These are phyloP conservation scores for Steinernema scapterisci DNA, from an alignment of 2,888 invertebrate species.

Conservation along the genomic window DNA sequence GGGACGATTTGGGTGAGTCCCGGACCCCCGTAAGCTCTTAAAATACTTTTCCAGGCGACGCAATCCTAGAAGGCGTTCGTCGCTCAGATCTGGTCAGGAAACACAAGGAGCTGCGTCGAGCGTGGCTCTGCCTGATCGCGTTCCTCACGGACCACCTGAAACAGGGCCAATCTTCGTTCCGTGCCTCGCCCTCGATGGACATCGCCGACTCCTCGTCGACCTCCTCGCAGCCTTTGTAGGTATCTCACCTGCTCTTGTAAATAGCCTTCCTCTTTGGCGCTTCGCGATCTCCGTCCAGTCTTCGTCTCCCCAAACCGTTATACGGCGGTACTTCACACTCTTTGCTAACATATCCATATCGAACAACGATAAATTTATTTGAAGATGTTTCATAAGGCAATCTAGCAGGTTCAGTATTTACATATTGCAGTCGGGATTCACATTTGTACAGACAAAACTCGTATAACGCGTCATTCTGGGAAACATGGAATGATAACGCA, in stretches of 20 bases:
- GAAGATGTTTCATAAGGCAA: background rate
- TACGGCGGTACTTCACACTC: constrained; percentile 3
- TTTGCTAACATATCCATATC: constrained; percentile 7
- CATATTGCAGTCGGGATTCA: background rate
- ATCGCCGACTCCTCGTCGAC: constrained; percentile 29
- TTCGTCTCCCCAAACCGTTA: background rate
- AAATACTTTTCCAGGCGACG: constrained; percentile 47
- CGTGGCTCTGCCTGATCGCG: constrained; percentile 62
- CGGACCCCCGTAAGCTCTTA: background rate
- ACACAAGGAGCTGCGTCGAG: constrained; percentile 61
- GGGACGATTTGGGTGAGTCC: constrained; percentile 59
- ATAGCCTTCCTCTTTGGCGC: background rate
- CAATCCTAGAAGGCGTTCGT: constrained; percentile 57
- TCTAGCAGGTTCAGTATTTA: background rate
- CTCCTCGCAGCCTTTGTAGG: constrained; percentile 1
- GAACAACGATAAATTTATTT: constrained; percentile 6
- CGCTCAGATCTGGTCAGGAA: constrained; percentile 56
- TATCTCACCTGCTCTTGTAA: background rate
- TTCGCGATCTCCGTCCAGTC: background rate
- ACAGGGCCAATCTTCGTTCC: constrained; percentile 47
- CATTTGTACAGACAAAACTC: constrained; percentile 28
- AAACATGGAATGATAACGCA: background rate
- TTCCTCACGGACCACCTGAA: constrained; percentile 62
- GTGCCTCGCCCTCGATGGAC: constrained; percentile 43
- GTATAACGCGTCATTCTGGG: constrained; percentile 10